A percentile compares a stretch with the other conserved stretches of the same genome.
These are phyloP conservation scores for Phataginus tetradactyla DNA, from an alignment of 2,797 vertebrate species.

Conservation along the genomic window DNA sequence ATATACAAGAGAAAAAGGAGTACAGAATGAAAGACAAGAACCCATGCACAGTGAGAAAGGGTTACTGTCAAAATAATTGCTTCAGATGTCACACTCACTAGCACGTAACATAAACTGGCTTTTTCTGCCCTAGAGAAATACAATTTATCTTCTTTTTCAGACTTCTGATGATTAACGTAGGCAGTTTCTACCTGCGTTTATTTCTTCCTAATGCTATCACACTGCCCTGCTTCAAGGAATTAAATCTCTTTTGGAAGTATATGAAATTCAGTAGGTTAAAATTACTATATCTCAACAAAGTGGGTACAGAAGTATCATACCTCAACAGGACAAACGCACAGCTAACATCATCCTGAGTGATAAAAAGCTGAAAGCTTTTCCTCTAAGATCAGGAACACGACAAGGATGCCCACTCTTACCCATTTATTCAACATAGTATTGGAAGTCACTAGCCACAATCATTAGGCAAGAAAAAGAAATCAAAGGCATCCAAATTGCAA, in stretches of 20 bases:
- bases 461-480: too few relatives aligned
- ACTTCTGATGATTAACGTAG: not conserved
- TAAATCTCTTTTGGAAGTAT: conserved; percentile 1
- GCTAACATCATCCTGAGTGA: too few relatives aligned
- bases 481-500: too few relatives aligned
- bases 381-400: too few relatives aligned
- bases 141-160: conserved; percentile 13
- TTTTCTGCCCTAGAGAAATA: conserved; percentile 2
- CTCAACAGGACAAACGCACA: too few relatives aligned
- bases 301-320: too few relatives aligned
- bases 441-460: too few relatives aligned
- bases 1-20: not conserved
- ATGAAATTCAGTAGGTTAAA: conserved; percentile 10
- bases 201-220: conserved; percentile 20
- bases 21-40: not conserved
- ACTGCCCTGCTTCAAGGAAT: not conserved
- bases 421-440: too few relatives aligned
- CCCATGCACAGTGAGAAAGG: accelerated
- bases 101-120: not conserved
- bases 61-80: not conserved
- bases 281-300: not conserved
- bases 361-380: too few relatives aligned
- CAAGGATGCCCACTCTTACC: too few relatives aligned
- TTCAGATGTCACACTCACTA: not conserved
- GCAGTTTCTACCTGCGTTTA: not conserved